Base-by-base conservation (phyloP, 2,113 vertebrate species). In the Xyrauchen texanus region DNA sequence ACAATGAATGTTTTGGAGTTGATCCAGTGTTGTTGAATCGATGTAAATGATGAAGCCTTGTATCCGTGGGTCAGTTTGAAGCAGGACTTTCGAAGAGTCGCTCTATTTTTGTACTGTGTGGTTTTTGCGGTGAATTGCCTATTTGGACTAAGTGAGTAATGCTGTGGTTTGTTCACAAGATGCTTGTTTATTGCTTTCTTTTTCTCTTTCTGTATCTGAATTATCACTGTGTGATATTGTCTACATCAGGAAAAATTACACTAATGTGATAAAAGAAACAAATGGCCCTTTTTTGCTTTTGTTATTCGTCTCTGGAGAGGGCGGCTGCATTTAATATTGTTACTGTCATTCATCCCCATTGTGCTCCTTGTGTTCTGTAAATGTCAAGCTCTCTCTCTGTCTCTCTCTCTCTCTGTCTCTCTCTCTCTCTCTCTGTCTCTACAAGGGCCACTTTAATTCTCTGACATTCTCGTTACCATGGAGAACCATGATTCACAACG, bases 101-200 rank as follows among this genome's bases (percentile, higher is more conserved):
- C 74, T 85, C 77, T 82, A 80, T 85, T 85, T 85, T 85, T 82
- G 77, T 85, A 85, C 55, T 12, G 34, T 84, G 77, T 73, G 62
- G 58, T 76, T 70, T 70, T 78, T 46, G 68, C 57, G 49, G 67
- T 80, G 68, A 58, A 45, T 34, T 34, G 21, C 21, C 21, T 34
- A 34, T 34, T 34, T 34, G 21, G 21, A 34, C 21, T 76, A 69
- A 45, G 49, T 67, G 73, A 44, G 61, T 79, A 34, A 66, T 13
- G 5, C 44, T 68, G 21, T 68, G 68, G 58, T 12, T 58, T 42
- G 61, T 77, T 66, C 46, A 72, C 21, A 34, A 34, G 21, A 34
- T 34, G 21, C 68, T 63, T 71, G 64, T 76, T 63, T 44, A 58
- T 68, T 60, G 72, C 62, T 78, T 34, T 68, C 5, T 77, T 51